Evolutionary conservation across 1,140 invertebrate genomes (phyloP).

Genomic region (Antheraea mylitta): DNA sequence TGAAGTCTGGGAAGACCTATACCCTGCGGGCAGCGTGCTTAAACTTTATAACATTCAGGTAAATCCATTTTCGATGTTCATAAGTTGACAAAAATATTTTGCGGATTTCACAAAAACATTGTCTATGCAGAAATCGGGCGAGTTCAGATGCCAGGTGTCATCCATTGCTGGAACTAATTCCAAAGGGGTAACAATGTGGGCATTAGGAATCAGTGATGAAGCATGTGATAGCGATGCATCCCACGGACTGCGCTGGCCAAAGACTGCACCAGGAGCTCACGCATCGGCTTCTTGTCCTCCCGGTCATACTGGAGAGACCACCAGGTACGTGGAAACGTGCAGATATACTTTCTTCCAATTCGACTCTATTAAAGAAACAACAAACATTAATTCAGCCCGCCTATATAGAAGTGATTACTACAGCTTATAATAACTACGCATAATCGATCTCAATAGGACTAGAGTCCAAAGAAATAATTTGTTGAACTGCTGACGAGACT

Average conservation of each 20-base stretch:
- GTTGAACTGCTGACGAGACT: too few species aligned
- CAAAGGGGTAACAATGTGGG: conserved; percentile 65
- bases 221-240: conserved; percentile 54
- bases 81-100: not conserved
- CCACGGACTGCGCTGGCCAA: conserved; percentile 68
- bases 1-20: conserved; percentile 89
- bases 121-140: conserved; percentile 63
- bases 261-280: conserved; percentile 67
- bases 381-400: not conserved
- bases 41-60: conserved; percentile 88
- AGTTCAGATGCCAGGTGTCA: conserved; percentile 73
- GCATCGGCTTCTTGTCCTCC: conserved; percentile 61
- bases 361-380: not conserved
- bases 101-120: not conserved
- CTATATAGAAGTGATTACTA: too few species aligned
- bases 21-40: conserved; percentile 87
- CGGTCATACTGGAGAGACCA: conserved; percentile 66
- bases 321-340: conserved; percentile 39
- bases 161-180: conserved; percentile 68
- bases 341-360: not conserved
- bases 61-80: conserved; percentile 20
- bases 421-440: too few species aligned
- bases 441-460: too few species aligned
- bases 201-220: conserved; percentile 49
- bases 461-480: too few species aligned